phyloP scores from a whole-genome alignment of 2,113 vertebrate species.

The Naja naja region DNA sequence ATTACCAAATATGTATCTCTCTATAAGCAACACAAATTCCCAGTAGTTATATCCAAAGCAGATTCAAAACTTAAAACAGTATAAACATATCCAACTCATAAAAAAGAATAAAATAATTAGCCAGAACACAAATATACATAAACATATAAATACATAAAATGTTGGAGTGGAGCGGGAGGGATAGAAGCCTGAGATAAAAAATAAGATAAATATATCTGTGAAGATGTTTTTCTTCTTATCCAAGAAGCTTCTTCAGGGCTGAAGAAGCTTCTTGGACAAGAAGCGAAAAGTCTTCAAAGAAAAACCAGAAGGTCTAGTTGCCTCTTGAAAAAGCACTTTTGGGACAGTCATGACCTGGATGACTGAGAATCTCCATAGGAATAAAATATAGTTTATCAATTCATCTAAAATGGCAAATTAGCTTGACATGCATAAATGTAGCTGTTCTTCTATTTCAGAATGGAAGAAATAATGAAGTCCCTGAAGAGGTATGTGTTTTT shows the following conservation, averaged over 20 bases:
- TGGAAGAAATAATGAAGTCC: not conserved
- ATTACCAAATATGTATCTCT: not conserved
- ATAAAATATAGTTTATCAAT: not conserved
- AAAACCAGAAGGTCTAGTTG: too few relatives aligned
- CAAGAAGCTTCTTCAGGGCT: too few relatives aligned
- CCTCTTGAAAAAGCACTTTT: too few relatives aligned
- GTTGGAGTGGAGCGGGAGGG: too few relatives aligned
- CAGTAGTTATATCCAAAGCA: not conserved
- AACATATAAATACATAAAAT: not conserved
- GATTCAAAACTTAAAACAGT: not conserved
- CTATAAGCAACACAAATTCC: not conserved
- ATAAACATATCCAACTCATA: not conserved
- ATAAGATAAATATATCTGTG: too few relatives aligned
- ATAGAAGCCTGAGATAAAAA: too few relatives aligned
- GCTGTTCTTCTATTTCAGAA: not conserved
- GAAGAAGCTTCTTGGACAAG: too few relatives aligned
- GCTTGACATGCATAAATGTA: not conserved
- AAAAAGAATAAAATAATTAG: not conserved
- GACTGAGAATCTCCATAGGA: not conserved
- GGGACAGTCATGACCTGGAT: too few relatives aligned
- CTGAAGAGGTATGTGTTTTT: not conserved
- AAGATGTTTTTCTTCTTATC: too few relatives aligned
- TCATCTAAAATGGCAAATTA: not conserved
- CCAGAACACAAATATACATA: not conserved
- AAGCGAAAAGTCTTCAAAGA: too few relatives aligned